Percentiles rank a stretch among this genome's conserved stretches.
Conservation (phyloP, 1,140 invertebrate genomes). For the Apis mellifera region Amel_HAv3.1 CM009932.2:8737001-8737500, state of each 20-base stretch:
- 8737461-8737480: background rate
- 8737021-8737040: background rate
- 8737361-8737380: too few species aligned
- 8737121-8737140: slow-evolving; percentile 52
- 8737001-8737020: background rate
- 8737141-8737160: background rate
- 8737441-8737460: background rate
- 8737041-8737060: slow-evolving; percentile 18
- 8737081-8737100: background rate
- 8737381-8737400: background rate
- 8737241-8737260: slow-evolving; percentile 29
- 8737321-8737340: background rate
- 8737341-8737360: background rate
- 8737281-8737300: slow-evolving; percentile 42
- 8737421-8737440: slow-evolving; percentile 3
- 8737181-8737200: background rate
- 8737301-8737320: slow-evolving; percentile 9
- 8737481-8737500: background rate
- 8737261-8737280: background rate
- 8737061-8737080: slow-evolving; percentile 28
- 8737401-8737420: slow-evolving; percentile 40
- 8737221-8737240: slow-evolving; percentile 41
- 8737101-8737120: slow-evolving; percentile 51
- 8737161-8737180: slow-evolving; percentile 31
- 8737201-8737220: slow-evolving; percentile 1